Base-by-base conservation (phyloP, 2,797 vertebrate species). In the Lindbergichthys nudifrons region DNA sequence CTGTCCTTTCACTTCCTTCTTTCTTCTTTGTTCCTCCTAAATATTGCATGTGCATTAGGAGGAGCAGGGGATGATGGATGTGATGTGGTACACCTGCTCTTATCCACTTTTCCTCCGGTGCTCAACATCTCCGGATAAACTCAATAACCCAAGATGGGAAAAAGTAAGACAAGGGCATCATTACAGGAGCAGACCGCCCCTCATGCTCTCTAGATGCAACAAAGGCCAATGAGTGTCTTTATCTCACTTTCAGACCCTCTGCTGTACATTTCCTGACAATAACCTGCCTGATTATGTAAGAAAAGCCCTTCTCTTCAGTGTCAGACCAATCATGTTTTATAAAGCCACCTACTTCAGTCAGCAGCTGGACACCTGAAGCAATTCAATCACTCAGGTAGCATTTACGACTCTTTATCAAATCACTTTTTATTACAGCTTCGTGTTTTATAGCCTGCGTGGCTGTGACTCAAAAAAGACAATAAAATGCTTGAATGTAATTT, bases 41-140 rank as follows among this genome's bases (percentile, higher is more conserved):
- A 85, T 79, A 79, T 76, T 77, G 45, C 68, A 75, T 79, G 73
- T 66, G 80, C 67, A 77, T 84, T 80, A 65, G 47, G 43, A 62
- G 16, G 51, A 39, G 47, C 39, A 9, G 68, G 23, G 45, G 54
- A 66, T 82, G 73, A 84, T 66, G 67, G 75, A 70, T 79, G 65
- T 42, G 63, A 58, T 72, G 41, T 51, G 64, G 50, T 67, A 26
- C 68, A 59, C 59, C 63, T 66, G 77, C 59, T 86, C 52, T 68
- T 65, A 62, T 63, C 51, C 77, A 48, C 18, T n/a, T 71, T 67
- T 62, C 32, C 58, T 56, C 32, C 43, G 13, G 15, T 18, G 32
- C 60, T 45, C 58, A 12, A 48, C 64, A 63, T 32, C 1, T 4
- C 23, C 8, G 15, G 18, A 81, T 62, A 63, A 77, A 80, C 61